Conservation (phyloP, 2,888 invertebrate genomes). For the Punctoribates punctum region DNA sequence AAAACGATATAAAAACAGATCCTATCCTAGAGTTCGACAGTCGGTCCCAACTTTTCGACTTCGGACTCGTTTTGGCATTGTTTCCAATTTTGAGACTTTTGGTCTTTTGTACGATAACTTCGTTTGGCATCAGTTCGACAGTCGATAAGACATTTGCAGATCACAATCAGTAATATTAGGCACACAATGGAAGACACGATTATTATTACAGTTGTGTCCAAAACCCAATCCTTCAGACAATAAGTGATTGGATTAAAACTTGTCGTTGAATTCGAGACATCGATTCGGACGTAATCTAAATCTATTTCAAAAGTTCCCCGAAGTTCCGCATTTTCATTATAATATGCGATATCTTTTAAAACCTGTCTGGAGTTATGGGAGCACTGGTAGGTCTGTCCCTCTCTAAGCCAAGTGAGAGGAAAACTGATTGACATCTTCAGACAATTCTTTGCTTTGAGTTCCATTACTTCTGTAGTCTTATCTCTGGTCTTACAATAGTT, state of each 20-base stretch:
- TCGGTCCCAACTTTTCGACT: too few relatives aligned
- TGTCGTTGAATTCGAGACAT: background rate
- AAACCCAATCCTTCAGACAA: slow-evolving; percentile 1
- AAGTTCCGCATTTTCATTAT: background rate
- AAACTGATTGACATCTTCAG: background rate
- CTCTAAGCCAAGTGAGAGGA: background rate
- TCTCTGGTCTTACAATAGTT: background rate
- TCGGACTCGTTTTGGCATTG: too few relatives aligned
- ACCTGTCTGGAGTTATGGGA: background rate
- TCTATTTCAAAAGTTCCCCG: background rate
- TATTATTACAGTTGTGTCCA: background rate
- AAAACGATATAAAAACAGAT: too few relatives aligned
- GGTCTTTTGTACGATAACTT: background rate
- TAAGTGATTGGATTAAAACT: background rate
- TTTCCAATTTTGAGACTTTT: background rate
- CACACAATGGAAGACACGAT: background rate
- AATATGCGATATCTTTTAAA: background rate
- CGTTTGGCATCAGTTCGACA: background rate
- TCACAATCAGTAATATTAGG: background rate
- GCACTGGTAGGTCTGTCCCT: background rate
- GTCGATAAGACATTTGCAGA: background rate
- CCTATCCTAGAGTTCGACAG: too few relatives aligned
- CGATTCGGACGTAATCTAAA: background rate
- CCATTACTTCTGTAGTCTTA: too few relatives aligned
- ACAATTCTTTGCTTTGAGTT: background rate